A percentile compares a stretch with the other conserved stretches of the same genome.
phyloP scores from a whole-genome alignment of 1,140 invertebrate species.

The Hermetia illucens region DNA sequence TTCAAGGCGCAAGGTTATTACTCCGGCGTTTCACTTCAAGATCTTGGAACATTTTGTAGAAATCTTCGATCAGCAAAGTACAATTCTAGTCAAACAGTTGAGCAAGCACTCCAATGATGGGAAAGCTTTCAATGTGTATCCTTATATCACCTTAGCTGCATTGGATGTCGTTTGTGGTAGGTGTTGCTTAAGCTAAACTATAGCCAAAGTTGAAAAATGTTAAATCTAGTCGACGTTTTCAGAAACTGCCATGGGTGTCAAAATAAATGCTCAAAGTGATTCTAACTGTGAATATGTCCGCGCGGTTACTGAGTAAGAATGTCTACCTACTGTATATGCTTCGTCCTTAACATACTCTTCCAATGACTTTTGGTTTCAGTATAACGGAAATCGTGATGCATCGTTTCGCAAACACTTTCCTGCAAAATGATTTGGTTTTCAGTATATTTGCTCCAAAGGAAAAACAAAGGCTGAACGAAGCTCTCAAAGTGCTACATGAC shows the following conservation, averaged over 20 bases:
- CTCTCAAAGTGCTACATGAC: conserved; percentile 45
- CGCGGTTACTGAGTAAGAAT: conserved; percentile 41
- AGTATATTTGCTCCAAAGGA: conserved; percentile 31
- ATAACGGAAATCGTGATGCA: conserved; percentile 15
- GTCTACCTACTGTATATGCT: conserved; percentile 1
- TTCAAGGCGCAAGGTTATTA: conserved; percentile 54
- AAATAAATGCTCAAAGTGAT: conserved; percentile 45
- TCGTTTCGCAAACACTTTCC: conserved; percentile 25
- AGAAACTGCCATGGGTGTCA: conserved; percentile 65
- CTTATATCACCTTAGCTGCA: conserved; percentile 18
- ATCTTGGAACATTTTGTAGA: conserved; percentile 54
- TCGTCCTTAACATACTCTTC: conserved; percentile 49
- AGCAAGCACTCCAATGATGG: conserved; percentile 30
- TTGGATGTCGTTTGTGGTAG: conserved; percentile 4
- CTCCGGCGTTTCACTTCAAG: conserved; percentile 67
- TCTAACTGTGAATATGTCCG: conserved; percentile 49
- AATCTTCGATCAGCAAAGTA: conserved; percentile 46
- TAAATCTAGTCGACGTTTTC: conserved; percentile 6
- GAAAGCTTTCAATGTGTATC: conserved; percentile 26
- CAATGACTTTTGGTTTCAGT: conserved; percentile 22
- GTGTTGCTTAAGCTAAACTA: conserved; percentile 19
- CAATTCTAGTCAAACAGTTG: conserved; percentile 40
- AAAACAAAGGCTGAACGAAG: conserved; percentile 34
- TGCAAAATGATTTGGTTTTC: conserved; percentile 25
- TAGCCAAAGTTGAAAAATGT: conserved; percentile 23